Evolutionary conservation across 2,113 vertebrate species (phyloP).

Genomic region (Rynchops niger): DNA sequence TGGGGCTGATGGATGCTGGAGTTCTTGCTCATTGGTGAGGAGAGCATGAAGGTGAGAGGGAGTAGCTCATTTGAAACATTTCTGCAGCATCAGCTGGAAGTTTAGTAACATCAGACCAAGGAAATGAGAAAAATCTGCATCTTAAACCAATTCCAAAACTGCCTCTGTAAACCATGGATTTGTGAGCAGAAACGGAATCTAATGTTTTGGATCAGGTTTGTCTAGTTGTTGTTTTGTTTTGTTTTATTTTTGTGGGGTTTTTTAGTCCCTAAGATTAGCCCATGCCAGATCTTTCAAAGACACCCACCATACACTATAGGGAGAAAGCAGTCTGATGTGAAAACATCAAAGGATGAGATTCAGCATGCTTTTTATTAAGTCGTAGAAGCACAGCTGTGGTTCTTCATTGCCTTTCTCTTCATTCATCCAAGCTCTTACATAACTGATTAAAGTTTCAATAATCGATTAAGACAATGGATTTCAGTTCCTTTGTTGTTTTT

Average conservation of each 20-base stretch:
- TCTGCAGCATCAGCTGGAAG: background rate
- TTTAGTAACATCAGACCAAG: background rate
- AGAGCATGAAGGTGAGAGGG: accelerated
- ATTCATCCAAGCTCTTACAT: background rate
- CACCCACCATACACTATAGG: accelerated
- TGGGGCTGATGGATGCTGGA: background rate
- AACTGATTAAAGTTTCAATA: background rate
- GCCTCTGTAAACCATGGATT: accelerated
- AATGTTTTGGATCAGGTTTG: background rate
- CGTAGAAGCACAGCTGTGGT: background rate
- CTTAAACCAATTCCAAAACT: background rate
- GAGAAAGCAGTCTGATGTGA: background rate
- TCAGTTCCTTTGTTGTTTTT: background rate
- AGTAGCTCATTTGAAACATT: background rate
- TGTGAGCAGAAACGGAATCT: background rate
- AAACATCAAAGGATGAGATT: background rate
- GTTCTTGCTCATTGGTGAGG: background rate
- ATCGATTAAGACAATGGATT: background rate
- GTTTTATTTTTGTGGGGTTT: accelerated
- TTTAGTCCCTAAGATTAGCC: background rate
- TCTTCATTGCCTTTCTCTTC: background rate
- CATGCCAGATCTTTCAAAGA: background rate
- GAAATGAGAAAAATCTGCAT: background rate
- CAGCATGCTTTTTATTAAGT: background rate
- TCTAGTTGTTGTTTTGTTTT: background rate